Conservation (phyloP, 2,113 vertebrate genomes). For the Phrynosoma platyrhinos region DNA sequence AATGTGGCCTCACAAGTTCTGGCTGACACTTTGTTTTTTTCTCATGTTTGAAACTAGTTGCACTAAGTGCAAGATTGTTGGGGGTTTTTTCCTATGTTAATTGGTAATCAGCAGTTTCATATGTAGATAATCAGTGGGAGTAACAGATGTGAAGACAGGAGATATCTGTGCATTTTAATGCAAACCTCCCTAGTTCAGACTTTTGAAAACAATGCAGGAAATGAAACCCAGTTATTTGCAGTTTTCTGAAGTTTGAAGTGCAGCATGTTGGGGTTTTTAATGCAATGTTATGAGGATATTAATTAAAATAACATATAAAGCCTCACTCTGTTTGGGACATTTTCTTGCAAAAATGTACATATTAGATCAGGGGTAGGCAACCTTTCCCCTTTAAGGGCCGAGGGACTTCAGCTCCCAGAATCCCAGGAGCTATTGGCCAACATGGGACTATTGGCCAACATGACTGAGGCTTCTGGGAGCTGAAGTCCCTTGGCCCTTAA, state of each 20-base stretch:
- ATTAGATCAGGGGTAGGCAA: too few relatives aligned
- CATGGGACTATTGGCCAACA: too few relatives aligned
- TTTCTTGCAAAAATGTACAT: background rate
- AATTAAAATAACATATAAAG: background rate
- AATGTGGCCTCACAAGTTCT: constrained; percentile 22
- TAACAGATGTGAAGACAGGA: too few relatives aligned
- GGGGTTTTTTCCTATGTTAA: background rate
- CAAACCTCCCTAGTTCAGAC: background rate
- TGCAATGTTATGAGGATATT: background rate
- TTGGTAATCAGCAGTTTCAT: background rate
- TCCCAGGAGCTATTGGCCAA: too few relatives aligned
- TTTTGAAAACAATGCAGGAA: background rate
- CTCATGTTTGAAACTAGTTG: background rate
- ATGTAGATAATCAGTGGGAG: background rate
- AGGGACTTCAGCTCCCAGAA: too few relatives aligned
- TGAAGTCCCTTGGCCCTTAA: too few relatives aligned
- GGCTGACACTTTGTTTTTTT: background rate
- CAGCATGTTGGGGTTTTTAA: background rate
- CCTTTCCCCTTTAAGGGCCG: too few relatives aligned
- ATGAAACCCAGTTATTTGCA: background rate
- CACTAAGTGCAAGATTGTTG: background rate
- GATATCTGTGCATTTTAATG: background rate
- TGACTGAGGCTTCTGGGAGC: too few relatives aligned
- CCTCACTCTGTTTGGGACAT: background rate
- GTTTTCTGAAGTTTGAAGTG: background rate